phyloP scores from a whole-genome alignment of 2,888 invertebrate genomes.

The Acholoe squamosa region DNA sequence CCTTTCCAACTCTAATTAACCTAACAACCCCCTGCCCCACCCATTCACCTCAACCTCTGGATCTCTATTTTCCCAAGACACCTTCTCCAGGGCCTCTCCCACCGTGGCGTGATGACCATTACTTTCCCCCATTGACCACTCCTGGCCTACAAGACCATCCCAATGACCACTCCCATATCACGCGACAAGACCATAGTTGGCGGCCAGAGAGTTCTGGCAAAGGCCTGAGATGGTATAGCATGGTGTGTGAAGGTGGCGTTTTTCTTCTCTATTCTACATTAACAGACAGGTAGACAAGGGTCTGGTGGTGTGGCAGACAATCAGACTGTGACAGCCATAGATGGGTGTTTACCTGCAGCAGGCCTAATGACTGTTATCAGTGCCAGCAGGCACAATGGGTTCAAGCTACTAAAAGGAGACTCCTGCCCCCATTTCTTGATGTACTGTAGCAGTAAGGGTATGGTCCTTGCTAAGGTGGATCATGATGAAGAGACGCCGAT shows the following conservation, averaged over 20 bases:
- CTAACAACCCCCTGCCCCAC: neutral
- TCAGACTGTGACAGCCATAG: neutral
- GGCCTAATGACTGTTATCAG: neutral
- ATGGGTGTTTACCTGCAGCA: neutral
- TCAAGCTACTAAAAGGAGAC: neutral
- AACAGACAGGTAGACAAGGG: neutral
- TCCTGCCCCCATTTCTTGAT: too few species aligned
- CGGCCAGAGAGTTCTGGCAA: neutral
- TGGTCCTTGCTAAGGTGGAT: too few species aligned
- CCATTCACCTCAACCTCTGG: neutral
- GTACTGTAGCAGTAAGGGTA: too few species aligned
- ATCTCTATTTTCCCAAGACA: neutral
- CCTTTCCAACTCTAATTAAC: neutral
- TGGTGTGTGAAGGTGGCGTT: neutral
- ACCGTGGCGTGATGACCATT: neutral
- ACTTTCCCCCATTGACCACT: neutral
- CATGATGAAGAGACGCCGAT: too few species aligned
- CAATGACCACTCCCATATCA: neutral
- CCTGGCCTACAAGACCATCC: neutral
- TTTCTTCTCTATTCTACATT: neutral
- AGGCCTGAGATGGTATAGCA: neutral
- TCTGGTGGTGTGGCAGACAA: neutral
- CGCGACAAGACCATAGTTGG: neutral
- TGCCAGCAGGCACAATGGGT: slow-evolving; percentile 15
- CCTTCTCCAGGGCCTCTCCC: neutral